Evolutionary conservation across 2,888 invertebrate species (phyloP).

Genomic region (Boloria selene): DNA sequence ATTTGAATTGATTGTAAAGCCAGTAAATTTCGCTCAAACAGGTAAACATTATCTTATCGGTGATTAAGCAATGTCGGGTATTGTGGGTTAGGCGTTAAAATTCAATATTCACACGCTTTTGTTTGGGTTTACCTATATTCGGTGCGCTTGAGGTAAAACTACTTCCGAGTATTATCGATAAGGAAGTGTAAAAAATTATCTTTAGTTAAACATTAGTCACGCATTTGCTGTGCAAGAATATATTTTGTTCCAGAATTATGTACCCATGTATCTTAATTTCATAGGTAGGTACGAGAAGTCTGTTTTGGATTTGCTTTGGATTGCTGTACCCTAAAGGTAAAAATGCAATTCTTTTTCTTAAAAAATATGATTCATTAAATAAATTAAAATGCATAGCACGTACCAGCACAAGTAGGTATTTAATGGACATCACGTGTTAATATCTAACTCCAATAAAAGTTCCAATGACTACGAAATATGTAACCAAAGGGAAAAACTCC

Average conservation of each 20-base stretch:
- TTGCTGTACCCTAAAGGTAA: too few relatives aligned
- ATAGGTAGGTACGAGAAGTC: too few relatives aligned
- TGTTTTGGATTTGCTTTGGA: too few relatives aligned
- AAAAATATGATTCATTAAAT: too few relatives aligned
- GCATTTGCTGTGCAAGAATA: slow-evolving; percentile 40
- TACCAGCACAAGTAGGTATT: too few relatives aligned
- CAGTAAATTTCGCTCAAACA: slow-evolving; percentile 28
- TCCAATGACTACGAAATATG: too few relatives aligned
- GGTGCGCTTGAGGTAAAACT: slow-evolving; percentile 44
- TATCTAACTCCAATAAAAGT: too few relatives aligned
- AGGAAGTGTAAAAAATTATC: slow-evolving; percentile 61
- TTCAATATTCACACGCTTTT: slow-evolving; percentile 59
- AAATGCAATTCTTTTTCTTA: too few relatives aligned
- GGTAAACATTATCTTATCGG: slow-evolving; percentile 43
- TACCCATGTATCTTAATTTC: too few relatives aligned
- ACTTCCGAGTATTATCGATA: slow-evolving; percentile 64
- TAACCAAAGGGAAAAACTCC: too few relatives aligned
- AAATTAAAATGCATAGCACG: too few relatives aligned
- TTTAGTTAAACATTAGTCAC: slow-evolving; percentile 44
- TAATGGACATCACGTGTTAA: too few relatives aligned
- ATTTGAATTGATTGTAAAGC: background rate
- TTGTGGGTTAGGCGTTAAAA: slow-evolving; percentile 51
- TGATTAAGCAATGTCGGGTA: slow-evolving; percentile 50
- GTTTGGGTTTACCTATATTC: slow-evolving; percentile 50
- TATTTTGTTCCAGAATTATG: background rate